phyloP scores from a whole-genome alignment of 2,888 invertebrate genomes.

The Parapristionchus giblindavisi region DNA sequence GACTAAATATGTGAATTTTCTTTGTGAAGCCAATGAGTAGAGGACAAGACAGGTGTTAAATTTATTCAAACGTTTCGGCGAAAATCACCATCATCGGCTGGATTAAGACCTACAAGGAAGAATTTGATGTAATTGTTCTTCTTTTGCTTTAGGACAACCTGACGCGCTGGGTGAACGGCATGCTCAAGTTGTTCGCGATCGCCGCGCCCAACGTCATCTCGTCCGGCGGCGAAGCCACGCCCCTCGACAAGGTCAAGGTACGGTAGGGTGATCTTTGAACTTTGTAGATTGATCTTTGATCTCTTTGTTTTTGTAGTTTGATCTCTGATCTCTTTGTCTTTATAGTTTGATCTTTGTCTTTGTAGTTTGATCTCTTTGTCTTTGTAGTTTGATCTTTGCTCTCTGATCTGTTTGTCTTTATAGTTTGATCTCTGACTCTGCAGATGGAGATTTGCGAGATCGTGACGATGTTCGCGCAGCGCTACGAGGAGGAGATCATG shows the following conservation, averaged over 20 bases:
- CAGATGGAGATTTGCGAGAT: constrained; percentile 89
- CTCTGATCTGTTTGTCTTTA: no score
- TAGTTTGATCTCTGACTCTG: no score
- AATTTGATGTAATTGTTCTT: constrained; percentile 75
- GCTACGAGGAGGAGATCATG: constrained; percentile 96
- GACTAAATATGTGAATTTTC: no score
- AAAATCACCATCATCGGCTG: neutral
- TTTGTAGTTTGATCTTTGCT: no score
- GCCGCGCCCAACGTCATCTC: constrained; percentile 48
- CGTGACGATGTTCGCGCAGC: constrained; percentile 89
- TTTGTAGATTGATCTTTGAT: no score
- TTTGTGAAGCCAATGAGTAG: no score
- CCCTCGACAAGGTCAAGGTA: constrained; percentile 57
- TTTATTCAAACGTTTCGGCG: neutral
- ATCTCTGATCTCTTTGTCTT: no score
- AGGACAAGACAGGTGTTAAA: neutral
- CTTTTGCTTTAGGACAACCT: constrained; percentile 86
- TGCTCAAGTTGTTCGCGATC: constrained; percentile 81
- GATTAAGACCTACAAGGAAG: neutral
- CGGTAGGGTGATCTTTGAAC: neutral
- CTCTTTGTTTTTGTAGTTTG: no score
- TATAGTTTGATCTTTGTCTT: no score
- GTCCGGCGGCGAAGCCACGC: constrained; percentile 58
- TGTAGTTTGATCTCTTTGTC: no score
- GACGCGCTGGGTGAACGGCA: constrained; percentile 90